A percentile compares a stretch with the other conserved stretches of the same genome.
phyloP scores from a whole-genome alignment of 1,140 invertebrate genomes.

The Druon quercuslanigerum region DNA sequence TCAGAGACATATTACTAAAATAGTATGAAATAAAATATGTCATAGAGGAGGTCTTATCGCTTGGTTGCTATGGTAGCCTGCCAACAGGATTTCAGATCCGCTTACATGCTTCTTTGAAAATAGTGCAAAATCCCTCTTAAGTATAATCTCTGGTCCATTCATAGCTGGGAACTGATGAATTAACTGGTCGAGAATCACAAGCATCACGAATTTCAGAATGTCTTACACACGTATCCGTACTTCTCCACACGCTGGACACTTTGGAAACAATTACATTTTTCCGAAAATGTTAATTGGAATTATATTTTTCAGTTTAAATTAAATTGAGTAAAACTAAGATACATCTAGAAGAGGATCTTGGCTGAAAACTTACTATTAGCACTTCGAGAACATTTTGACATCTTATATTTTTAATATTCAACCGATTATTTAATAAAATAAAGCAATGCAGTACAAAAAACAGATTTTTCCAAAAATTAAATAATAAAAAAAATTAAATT shows the following conservation, averaged over 20 bases:
- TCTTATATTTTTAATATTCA: too few species aligned
- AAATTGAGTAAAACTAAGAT: too few species aligned
- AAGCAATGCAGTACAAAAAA: too few species aligned
- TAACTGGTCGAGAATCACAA: not conserved
- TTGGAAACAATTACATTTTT: not conserved
- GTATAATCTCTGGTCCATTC: conserved; percentile 14
- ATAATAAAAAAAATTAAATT: too few species aligned
- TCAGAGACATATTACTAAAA: too few species aligned
- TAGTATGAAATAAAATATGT: not conserved
- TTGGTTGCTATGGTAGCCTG: conserved; percentile 21
- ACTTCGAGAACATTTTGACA: too few species aligned
- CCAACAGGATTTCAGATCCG: conserved; percentile 15
- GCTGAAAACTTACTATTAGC: too few species aligned
- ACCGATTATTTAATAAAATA: too few species aligned
- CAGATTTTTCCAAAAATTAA: too few species aligned
- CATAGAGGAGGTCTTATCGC: not conserved
- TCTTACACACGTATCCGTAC: not conserved
- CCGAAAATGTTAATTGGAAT: not conserved
- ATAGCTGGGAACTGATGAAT: conserved; percentile 3
- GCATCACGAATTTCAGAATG: not conserved
- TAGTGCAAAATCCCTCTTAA: conserved; percentile 1
- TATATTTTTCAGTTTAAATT: too few species aligned
- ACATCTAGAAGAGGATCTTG: too few species aligned
- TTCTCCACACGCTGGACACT: not conserved
- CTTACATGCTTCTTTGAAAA: conserved; percentile 24